These are phyloP conservation scores for Alces alces DNA, from an alignment of 2,113 vertebrate species.

Conservation along the genomic window DNA sequence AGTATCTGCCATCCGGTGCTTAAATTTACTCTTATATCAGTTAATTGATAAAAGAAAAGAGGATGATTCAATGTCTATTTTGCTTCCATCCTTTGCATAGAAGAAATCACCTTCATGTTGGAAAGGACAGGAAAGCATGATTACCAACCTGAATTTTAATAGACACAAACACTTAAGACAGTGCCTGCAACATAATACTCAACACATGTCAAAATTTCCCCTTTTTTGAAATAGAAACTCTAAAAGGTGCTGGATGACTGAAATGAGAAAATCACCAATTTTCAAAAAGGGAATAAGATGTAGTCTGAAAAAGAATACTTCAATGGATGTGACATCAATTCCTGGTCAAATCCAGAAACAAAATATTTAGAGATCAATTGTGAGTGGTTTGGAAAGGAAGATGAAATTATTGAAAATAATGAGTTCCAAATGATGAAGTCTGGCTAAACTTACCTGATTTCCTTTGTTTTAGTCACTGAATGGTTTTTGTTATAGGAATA, in stretches of 20 bases:
- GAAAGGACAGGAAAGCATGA: not conserved
- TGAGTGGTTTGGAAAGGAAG: not conserved
- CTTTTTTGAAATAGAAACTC: not conserved
- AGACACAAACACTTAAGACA: not conserved
- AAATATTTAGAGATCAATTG: not conserved
- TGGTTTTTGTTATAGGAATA: slow-evolving; percentile 6
- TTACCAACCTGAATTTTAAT: not conserved
- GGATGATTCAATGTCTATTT: not conserved
- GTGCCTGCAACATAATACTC: not conserved
- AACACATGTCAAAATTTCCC: not conserved
- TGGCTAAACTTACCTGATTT: not conserved
- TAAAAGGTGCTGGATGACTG: not conserved
- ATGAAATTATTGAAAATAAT: not conserved
- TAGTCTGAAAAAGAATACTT: not conserved
- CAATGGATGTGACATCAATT: not conserved
- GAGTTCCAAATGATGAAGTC: not conserved
- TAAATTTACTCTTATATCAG: not conserved
- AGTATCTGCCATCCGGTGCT: not conserved
- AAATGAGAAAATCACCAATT: not conserved
- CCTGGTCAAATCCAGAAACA: not conserved
- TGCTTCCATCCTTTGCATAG: not conserved
- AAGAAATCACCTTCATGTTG: not conserved
- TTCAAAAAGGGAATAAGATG: not conserved
- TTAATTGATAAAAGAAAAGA: not conserved
- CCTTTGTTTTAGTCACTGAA: not conserved